Base-by-base conservation (phyloP, 2,113 vertebrate genomes). In the Tetrao urogallus region DNA sequence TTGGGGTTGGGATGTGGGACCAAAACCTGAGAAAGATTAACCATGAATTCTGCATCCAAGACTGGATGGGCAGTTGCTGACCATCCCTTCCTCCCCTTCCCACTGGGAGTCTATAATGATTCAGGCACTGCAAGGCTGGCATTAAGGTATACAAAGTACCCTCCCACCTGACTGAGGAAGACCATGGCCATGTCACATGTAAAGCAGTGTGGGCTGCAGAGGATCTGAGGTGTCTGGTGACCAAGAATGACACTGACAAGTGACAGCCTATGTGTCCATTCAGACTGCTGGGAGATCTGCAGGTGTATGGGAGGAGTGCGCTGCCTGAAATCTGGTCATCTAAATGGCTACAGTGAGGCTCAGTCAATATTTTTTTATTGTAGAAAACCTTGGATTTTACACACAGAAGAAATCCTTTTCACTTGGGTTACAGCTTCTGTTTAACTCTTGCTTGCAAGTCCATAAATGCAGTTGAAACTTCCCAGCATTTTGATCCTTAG, bases 391-490 rank as follows among this genome's bases (percentile, higher is more conserved):
- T 21, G 10, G 0, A 52, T 89, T 81, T 81, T 54, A 63, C 56
- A n/a, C 3, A 5, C 25, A 32, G 69, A 76, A 92, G 27, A 86
- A 85, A 63, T 89, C 30, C 12, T 76, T 36, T 79, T 86, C 20
- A 30, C 36, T 72, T 83, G 14, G 21, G 32, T 82, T 85, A 47
- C 22, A 85, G 38, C 71, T 91, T 66, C 65, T 77, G 30, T 75
- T 89, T 88, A 71, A 9, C 56, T 85, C 54, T 43, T 43, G 79
- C 64, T 32, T 92, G 47, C 42, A 91, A 89, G 56, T 80, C 64
- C 32, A 43, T 80, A 91, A 88, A 71, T 64, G 60, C 2, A 0
- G 58, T 45, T 87, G 74, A 93, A 86, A 86, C 11, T 89, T 93
- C 50, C 36, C 71, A n/a, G 28, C 58, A 42, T 93, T 88, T 58